A percentile compares a stretch with the other conserved stretches of the same genome.
Conservation (phyloP, 1,140 invertebrate species). For the Drosophila lowei region DNA sequence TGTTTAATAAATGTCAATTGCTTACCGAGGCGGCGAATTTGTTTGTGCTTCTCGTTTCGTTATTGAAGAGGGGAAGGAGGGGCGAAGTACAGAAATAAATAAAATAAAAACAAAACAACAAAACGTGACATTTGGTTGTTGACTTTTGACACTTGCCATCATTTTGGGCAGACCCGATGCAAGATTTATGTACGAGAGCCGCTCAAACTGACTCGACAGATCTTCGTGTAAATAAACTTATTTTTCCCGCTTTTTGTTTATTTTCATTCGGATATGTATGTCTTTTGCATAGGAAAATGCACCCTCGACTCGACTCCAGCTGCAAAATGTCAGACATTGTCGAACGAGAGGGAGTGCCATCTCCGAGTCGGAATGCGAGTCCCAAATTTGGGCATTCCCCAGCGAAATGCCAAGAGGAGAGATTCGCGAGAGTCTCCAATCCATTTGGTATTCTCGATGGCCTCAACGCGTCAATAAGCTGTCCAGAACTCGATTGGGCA, state of each 20-base stretch:
- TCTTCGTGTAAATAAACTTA: slow-evolving; percentile 63
- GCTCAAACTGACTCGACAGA: slow-evolving; percentile 42
- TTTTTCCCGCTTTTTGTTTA: slow-evolving; percentile 21
- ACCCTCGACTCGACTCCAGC: slow-evolving; percentile 33
- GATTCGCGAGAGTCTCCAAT: background rate
- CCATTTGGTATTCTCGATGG: slow-evolving; percentile 13
- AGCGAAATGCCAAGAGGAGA: slow-evolving; percentile 34
- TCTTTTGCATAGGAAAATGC: slow-evolving; percentile 41
- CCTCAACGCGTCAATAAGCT: slow-evolving; percentile 40
- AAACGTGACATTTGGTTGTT: slow-evolving; percentile 79
- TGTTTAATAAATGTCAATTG: slow-evolving; percentile 79
- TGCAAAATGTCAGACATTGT: slow-evolving; percentile 61
- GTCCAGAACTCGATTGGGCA: slow-evolving; percentile 42
- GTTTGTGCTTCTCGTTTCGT: slow-evolving; percentile 30
- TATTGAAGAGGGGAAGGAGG: slow-evolving; percentile 7
- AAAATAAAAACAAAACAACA: slow-evolving; percentile 62
- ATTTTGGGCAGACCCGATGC: slow-evolving; percentile 58
- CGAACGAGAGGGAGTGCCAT: slow-evolving; percentile 28
- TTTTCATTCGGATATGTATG: slow-evolving; percentile 1
- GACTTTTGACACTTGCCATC: slow-evolving; percentile 80
- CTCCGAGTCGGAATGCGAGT: slow-evolving; percentile 2
- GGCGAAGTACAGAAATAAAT: slow-evolving; percentile 31
- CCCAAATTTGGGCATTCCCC: slow-evolving; percentile 29
- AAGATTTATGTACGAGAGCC: slow-evolving; percentile 62
- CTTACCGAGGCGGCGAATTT: slow-evolving; percentile 34